Conservation (phyloP, 2,113 vertebrate species). For the Fulmarus glacialis region DNA sequence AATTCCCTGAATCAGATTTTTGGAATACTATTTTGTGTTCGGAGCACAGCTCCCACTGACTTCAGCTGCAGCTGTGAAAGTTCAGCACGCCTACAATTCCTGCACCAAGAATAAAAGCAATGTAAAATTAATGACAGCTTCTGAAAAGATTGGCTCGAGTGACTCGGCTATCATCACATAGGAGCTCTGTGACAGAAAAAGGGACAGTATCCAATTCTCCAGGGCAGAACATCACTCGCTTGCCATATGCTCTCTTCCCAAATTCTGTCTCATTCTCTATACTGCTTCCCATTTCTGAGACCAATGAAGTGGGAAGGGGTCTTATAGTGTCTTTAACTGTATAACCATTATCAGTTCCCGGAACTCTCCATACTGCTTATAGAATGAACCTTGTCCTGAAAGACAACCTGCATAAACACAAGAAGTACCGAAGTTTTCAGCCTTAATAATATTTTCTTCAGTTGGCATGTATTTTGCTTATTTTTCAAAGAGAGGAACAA, state of each 20-base stretch:
- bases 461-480: not conserved
- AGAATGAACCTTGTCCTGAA: not conserved
- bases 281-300: not conserved
- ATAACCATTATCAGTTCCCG: not conserved
- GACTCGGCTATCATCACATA: slow-evolving; percentile 18
- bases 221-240: not conserved
- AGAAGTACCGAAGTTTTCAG: not conserved
- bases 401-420: not conserved
- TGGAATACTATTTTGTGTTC: not conserved
- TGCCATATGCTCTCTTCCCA: not conserved
- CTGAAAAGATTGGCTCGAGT: not conserved
- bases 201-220: slow-evolving; percentile 7
- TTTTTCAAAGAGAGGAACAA: not conserved
- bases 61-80: not conserved
- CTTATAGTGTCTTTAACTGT: not conserved
- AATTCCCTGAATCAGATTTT: not conserved
- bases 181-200: slow-evolving; percentile 31
- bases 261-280: not conserved
- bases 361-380: not conserved
- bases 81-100: not conserved
- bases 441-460: not conserved
- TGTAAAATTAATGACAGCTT: slow-evolving; percentile 24
- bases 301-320: not conserved
- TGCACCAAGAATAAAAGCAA: slow-evolving; percentile 29
- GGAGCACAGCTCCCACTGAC: not conserved